Conservation (phyloP, 2,797 vertebrate species). For the Myiothlypis chrysogaster region DNA sequence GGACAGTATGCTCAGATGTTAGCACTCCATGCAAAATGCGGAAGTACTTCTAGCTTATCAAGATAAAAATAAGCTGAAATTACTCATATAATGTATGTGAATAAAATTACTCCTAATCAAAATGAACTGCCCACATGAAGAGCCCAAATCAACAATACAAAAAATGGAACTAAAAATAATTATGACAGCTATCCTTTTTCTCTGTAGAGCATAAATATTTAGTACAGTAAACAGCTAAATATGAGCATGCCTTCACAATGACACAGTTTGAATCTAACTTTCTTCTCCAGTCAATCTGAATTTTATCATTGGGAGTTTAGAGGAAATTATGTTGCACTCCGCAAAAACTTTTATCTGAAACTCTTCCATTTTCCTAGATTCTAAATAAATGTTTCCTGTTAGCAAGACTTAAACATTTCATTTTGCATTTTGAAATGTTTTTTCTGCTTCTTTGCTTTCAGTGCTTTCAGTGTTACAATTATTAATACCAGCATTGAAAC, state of each 20-base stretch:
- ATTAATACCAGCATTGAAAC: neutral
- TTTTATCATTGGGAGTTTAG: neutral
- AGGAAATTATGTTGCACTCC: neutral
- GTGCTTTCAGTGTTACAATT: neutral
- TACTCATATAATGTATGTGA: neutral
- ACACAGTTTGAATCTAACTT: neutral
- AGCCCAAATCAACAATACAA: constrained; percentile 5
- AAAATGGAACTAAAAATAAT: neutral
- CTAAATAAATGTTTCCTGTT: neutral
- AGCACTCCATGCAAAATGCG: constrained; percentile 34
- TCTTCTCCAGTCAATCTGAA: neutral
- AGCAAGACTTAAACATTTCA: neutral
- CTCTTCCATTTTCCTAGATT: neutral
- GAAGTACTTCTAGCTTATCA: constrained; percentile 22
- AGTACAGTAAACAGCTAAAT: constrained; percentile 6
- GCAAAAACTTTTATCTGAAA: neutral
- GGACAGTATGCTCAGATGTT: constrained; percentile 25
- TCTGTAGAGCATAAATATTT: neutral
- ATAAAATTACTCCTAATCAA: constrained; percentile 34
- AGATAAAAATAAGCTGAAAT: constrained; percentile 47
- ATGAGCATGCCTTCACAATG: neutral
- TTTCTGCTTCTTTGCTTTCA: neutral
- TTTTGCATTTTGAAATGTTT: neutral
- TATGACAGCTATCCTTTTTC: neutral
- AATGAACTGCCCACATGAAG: constrained; percentile 25